phyloP scores from a whole-genome alignment of 2,113 vertebrate species.

The Axis porcinus region DNA sequence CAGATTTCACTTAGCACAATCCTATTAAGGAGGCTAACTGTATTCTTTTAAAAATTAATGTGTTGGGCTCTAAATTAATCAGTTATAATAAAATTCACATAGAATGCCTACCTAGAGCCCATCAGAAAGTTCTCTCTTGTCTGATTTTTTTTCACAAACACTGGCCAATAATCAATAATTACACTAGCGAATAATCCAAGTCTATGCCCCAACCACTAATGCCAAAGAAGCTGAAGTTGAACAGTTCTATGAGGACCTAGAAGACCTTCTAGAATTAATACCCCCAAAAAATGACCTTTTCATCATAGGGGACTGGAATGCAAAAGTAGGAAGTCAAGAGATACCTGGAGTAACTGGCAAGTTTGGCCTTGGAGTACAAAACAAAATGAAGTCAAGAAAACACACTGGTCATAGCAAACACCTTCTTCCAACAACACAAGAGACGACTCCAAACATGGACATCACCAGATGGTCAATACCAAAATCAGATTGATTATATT shows the following conservation, averaged over 20 bases:
- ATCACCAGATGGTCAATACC: not conserved
- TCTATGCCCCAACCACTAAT: not conserved
- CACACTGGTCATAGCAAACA: not conserved
- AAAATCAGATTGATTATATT: not conserved
- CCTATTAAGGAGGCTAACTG: not conserved
- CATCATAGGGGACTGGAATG: not conserved
- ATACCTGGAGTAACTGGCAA: not conserved
- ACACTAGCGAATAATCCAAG: not conserved
- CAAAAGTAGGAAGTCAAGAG: not conserved
- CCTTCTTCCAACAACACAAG: not conserved
- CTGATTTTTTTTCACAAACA: not conserved
- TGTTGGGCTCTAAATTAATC: not conserved
- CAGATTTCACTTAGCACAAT: not conserved
- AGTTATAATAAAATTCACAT: not conserved
- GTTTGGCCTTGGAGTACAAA: not conserved
- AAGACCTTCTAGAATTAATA: not conserved
- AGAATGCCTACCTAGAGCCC: not conserved
- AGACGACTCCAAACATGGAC: not conserved
- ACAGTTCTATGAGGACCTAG: not conserved
- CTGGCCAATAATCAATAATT: not conserved
- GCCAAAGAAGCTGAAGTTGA: not conserved
- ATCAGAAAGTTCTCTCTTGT: not conserved
- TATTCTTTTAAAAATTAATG: not conserved
- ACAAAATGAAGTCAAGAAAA: not conserved
- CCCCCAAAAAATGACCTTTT: not conserved